Evolutionary conservation across 2,888 invertebrate species (phyloP).

Genomic region (Apotomis turbidana): DNA sequence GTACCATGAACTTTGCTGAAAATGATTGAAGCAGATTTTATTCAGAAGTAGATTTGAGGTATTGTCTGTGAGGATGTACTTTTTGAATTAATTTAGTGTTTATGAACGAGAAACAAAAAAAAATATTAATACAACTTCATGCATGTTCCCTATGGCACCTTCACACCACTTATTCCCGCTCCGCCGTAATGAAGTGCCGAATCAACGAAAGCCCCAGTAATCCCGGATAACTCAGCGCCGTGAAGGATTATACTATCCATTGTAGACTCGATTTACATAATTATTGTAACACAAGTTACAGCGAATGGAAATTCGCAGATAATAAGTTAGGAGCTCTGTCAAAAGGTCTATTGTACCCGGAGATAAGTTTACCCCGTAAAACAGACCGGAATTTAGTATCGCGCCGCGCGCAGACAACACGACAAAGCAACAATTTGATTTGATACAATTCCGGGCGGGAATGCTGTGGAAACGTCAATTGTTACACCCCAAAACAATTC

Average conservation of each 20-base stretch:
- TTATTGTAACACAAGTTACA: conserved; percentile 42
- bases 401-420: conserved; percentile 10
- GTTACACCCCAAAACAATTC: conserved; percentile 27
- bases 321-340: conserved; percentile 44
- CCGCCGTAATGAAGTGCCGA: conserved; percentile 53
- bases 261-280: conserved; percentile 52
- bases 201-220: conserved; percentile 55
- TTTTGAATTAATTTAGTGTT: too few relatives aligned
- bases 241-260: conserved; percentile 47
- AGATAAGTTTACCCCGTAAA: conserved; percentile 42
- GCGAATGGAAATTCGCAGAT: conserved; percentile 45
- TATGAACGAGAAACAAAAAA: too few relatives aligned
- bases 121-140: too few relatives aligned
- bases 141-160: conserved; percentile 5
- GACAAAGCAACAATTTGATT: conserved; percentile 27
- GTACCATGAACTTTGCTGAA: too few relatives aligned
- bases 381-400: conserved; percentile 33
- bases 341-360: conserved; percentile 42
- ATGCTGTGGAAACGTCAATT: conserved; percentile 39
- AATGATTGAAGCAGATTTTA: too few relatives aligned
- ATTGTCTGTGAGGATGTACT: too few relatives aligned
- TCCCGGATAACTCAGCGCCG: conserved; percentile 50
- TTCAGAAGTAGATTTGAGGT: too few relatives aligned
- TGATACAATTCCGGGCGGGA: conserved; percentile 22
- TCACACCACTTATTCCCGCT: conserved; percentile 33